Base-by-base conservation (phyloP, 2,888 invertebrate genomes). In the Drosophila kanekoi region DNA sequence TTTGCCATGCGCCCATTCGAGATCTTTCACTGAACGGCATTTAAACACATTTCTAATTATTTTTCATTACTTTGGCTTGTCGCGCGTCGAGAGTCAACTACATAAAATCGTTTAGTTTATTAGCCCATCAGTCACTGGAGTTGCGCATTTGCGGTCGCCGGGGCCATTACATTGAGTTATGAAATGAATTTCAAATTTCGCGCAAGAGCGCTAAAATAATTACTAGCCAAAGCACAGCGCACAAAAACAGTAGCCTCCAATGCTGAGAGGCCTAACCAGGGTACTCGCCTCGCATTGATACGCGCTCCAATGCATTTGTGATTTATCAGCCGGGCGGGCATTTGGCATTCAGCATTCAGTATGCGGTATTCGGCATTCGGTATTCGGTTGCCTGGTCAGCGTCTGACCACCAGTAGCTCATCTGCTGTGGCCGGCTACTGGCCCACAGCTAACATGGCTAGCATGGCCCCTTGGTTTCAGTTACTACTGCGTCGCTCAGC, bases 141-240 rank as follows among this genome's bases (percentile, higher is more conserved):
- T 38, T 79, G 87, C 77, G 80, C 74, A 80, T 82, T 79, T 87
- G 85, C 82, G 87, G 85, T 86, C 77, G 82, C 65, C 49, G 52
- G 28, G 51, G 58, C 81, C 80, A 87, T 85, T 82, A 87, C 82
- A 82, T 82, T 85, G 87, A 85, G 81, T 85, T 85, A 85, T 87
- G 87, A 85, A 86, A 86, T 86, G 85, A 87, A 86, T 87, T 87
- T 85, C 72, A 79, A 87, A 87, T 87, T 87, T 86, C 82, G 87
- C 82, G 72, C 84, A 78, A 84, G 74, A 80, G 87, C 80, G 77
- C 76, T 81, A 63, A 87, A 85, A 82, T 87, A 86, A 87, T 86
- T 86, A 76, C 87, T 60, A 73, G 65, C 79, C 68, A 69, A 79
- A 60, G 47, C 53, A n/a, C 9, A 44, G 54, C 44, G 20, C 48